phyloP scores from a whole-genome alignment of 2,888 invertebrate species.

The Brenthis hecate region DNA sequence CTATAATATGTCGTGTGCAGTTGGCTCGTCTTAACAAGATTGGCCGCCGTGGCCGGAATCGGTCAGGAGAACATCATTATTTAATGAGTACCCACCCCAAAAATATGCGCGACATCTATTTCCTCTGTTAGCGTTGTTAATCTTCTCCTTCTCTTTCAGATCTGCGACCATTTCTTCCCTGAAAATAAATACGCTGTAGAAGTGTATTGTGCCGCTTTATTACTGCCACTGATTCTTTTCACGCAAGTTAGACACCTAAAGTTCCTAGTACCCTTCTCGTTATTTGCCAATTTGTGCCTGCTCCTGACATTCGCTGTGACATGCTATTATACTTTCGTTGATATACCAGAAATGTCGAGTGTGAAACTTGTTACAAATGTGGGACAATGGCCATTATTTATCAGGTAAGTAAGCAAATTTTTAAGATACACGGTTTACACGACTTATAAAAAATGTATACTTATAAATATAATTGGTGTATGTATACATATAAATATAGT shows the following conservation, averaged over 20 bases:
- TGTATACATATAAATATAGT: too few relatives aligned
- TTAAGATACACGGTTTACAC: neutral
- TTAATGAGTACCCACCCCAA: too few relatives aligned
- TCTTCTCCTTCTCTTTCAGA: constrained; percentile 63
- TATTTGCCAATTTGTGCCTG: constrained; percentile 92
- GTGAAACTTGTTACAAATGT: constrained; percentile 67
- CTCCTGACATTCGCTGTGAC: constrained; percentile 89
- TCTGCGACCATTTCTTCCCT: constrained; percentile 69
- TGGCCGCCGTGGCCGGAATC: too few relatives aligned
- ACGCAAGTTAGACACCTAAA: constrained; percentile 88
- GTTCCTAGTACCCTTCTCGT: constrained; percentile 93
- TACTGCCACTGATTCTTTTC: constrained; percentile 86
- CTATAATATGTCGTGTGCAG: too few relatives aligned
- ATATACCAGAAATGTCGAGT: constrained; percentile 57
- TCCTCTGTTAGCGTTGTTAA: too few relatives aligned
- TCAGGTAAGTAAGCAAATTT: constrained; percentile 75
- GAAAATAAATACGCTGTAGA: constrained; percentile 74
- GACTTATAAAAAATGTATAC: too few relatives aligned
- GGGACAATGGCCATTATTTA: constrained; percentile 90
- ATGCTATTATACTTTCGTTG: constrained; percentile 89
- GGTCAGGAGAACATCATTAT: too few relatives aligned
- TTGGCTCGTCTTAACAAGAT: too few relatives aligned
- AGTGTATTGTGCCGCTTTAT: constrained; percentile 84
- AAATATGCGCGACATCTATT: too few relatives aligned
- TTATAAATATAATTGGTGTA: too few relatives aligned